phyloP scores from a whole-genome alignment of 2,797 vertebrate genomes.

The Antrozous pallidus region DNA sequence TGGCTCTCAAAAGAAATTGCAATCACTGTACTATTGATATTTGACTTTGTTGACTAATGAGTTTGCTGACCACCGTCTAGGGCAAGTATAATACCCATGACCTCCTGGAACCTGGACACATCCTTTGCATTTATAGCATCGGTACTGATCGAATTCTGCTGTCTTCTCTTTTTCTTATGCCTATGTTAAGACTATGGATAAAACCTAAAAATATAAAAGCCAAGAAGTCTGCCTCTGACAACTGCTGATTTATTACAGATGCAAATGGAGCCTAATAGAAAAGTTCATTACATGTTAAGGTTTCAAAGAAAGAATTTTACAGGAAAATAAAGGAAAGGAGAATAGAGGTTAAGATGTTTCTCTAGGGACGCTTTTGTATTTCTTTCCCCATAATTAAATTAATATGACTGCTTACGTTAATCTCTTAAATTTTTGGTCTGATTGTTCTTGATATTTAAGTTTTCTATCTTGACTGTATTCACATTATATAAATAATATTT shows the following conservation, averaged over 20 bases:
- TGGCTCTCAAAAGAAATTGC: too few species aligned
- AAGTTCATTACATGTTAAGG: neutral
- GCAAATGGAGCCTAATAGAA: neutral
- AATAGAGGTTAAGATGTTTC: neutral
- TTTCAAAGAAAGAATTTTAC: neutral
- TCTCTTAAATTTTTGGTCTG: neutral
- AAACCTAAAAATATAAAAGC: neutral
- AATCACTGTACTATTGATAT: too few species aligned
- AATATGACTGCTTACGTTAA: neutral
- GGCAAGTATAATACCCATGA: neutral
- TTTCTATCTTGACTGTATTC: neutral
- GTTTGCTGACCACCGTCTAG: too few species aligned
- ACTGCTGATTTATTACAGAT: neutral
- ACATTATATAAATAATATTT: neutral
- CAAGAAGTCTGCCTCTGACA: neutral
- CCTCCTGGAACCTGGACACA: neutral
- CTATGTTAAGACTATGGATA: neutral
- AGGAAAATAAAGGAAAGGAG: neutral
- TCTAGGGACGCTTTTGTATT: neutral
- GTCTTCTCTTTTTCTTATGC: neutral
- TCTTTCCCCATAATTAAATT: neutral
- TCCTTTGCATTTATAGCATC: too few species aligned
- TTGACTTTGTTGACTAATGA: too few species aligned
- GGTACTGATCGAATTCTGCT: neutral
- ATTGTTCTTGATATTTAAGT: neutral